These are phyloP conservation scores for Caenorhabditis brenneri DNA, from an alignment of 1,140 invertebrate species.

Conservation along the genomic window DNA sequence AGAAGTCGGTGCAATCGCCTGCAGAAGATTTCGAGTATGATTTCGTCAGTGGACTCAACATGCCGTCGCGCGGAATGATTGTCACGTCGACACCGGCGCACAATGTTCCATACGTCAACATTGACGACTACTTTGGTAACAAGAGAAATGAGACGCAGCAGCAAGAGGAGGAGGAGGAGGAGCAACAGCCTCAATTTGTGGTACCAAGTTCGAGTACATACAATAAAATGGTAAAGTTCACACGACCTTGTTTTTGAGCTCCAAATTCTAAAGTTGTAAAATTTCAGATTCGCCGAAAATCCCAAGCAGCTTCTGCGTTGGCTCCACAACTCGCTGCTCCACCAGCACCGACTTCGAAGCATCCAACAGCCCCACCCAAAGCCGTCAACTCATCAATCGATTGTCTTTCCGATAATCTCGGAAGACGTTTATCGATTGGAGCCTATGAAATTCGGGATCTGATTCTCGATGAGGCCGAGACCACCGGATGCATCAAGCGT, in stretches of 20 bases:
- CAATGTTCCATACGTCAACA: not conserved
- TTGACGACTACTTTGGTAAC: not conserved
- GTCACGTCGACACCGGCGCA: constrained; percentile 20
- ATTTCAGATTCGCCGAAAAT: not conserved
- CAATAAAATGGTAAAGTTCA: not conserved
- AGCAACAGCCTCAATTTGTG: not conserved
- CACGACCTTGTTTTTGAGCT: not conserved
- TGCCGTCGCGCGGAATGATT: not conserved
- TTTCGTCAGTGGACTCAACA: not conserved
- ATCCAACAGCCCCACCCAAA: not conserved
- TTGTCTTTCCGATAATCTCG: not conserved
- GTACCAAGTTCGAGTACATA: not conserved
- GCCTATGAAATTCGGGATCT: not conserved
- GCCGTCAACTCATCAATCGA: not conserved
- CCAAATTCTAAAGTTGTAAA: not conserved
- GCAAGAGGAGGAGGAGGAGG: not conserved
- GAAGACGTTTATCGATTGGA: not conserved
- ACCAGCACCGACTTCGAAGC: not conserved
- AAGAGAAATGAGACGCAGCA: too few relatives aligned
- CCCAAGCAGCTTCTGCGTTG: not conserved
- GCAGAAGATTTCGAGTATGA: not conserved
- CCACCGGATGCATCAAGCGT: not conserved
- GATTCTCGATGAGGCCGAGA: not conserved
- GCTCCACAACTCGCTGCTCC: not conserved
- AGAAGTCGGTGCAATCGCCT: too few relatives aligned